phyloP scores from a whole-genome alignment of 2,888 invertebrate genomes.

The Monopis laevigella region DNA sequence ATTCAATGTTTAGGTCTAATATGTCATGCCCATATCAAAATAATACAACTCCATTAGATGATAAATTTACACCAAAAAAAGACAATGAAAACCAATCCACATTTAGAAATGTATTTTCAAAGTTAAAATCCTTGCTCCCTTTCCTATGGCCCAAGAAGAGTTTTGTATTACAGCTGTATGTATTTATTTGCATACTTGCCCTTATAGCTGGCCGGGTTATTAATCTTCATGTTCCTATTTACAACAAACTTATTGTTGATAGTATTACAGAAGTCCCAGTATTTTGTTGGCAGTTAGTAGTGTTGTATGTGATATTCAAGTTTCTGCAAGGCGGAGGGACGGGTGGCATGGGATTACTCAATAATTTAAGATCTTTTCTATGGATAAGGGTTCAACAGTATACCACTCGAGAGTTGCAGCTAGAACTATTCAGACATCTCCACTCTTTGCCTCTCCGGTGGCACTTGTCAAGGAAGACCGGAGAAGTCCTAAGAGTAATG shows the following conservation, averaged over 20 bases:
- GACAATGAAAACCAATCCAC: conserved; percentile 74
- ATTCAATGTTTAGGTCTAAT: too few species aligned
- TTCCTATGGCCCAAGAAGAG: conserved; percentile 95
- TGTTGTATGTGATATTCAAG: conserved; percentile 87
- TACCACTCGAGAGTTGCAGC: conserved; percentile 88
- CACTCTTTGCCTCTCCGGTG: conserved; percentile 92
- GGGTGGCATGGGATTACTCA: conserved; percentile 91
- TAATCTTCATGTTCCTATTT: conserved; percentile 93
- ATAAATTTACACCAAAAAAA: conserved; percentile 1
- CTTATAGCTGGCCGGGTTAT: conserved; percentile 83
- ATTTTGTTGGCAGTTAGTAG: conserved; percentile 91
- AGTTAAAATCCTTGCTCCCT: conserved; percentile 82
- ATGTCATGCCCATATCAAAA: conserved; percentile 64
- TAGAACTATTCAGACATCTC: conserved; percentile 86
- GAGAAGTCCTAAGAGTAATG: conserved; percentile 96
- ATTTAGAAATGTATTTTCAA: conserved; percentile 81
- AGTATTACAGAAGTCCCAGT: conserved; percentile 70
- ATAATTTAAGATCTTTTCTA: conserved; percentile 88
- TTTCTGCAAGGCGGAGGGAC: conserved; percentile 96
- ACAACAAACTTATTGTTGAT: conserved; percentile 91
- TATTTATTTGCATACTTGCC: conserved; percentile 81
- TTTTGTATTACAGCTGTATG: conserved; percentile 78
- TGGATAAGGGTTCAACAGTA: conserved; percentile 98
- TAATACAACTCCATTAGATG: conserved; percentile 30
- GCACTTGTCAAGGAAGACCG: conserved; percentile 96